Evolutionary conservation across 2,113 vertebrate genomes (phyloP), one percentile per base, ranked within the genome.

Genomic region (Salvelinus namaycush): DNA sequence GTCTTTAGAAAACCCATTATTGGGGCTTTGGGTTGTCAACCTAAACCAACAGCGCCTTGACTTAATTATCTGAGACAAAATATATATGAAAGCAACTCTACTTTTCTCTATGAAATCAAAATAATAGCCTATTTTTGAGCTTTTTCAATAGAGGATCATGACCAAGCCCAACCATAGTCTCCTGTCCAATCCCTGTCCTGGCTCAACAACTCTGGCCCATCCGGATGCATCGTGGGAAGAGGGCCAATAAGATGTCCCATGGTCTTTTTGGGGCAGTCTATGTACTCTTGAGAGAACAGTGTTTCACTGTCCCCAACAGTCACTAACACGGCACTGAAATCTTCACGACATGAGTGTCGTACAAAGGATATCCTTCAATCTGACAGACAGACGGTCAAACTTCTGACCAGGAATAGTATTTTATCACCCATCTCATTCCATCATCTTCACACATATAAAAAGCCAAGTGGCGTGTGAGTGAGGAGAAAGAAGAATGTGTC

Each of bases 401-500:
- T 44, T 60, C 51, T 39, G 75, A 64, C 83, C 70, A 72, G 51
- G 83, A 84, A 84, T 85, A 85, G 88, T 87, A 87, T 82, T 44
- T 81, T 86, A 90, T 89, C 87, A 85, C 76, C 76, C 69, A 44
- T 81, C 83, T 82, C 69, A 44, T 82, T 82, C 80, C 83, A 78
- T 87, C 89, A 87, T 85, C 88, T 44, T 80, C 84, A 85, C 85
- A 82, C 81, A 62, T 26, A 48, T 24, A 44, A 44, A 44, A 44
- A 44, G 39, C 39, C 39, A 44, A 44, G 39, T 44, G n/a, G 69
- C 13, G 14, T 34, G n/a, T 22, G 68, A 22, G 13, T 44, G 39
- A 44, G 39, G 39, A 11, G 39, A 44, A 44, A 44, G 39, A 11
- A 9, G 39, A 11, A 44, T 44, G 39, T 16, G 24, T 67, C 65